phyloP scores from a whole-genome alignment of 1,140 invertebrate species.

The Spodoptera litura region DNA sequence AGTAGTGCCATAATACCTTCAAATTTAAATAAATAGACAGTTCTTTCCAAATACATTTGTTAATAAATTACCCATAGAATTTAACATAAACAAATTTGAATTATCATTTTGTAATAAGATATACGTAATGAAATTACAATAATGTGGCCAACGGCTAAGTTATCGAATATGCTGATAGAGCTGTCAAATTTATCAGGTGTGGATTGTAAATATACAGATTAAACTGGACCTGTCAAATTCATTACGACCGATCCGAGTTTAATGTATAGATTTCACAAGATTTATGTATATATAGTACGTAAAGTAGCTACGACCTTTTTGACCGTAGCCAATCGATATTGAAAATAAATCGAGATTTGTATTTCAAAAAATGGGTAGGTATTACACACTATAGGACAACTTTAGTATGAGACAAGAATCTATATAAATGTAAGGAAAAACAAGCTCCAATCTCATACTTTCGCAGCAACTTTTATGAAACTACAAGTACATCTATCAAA shows the following conservation, averaged over 20 bases:
- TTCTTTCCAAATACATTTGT: slow-evolving; percentile 6
- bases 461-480: slow-evolving; percentile 19
- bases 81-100: slow-evolving; percentile 22
- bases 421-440: slow-evolving; percentile 2
- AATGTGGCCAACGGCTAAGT: slow-evolving; percentile 14
- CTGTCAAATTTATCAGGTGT: slow-evolving; percentile 15
- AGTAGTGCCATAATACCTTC: background rate
- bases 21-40: slow-evolving; percentile 31
- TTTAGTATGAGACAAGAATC: slow-evolving; percentile 3
- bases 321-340: background rate
- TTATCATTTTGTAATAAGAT: slow-evolving; percentile 24
- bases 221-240: slow-evolving; percentile 27
- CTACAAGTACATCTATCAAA: slow-evolving; percentile 31
- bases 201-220: slow-evolving; percentile 31
- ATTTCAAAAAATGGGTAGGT: background rate
- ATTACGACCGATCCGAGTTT: background rate
- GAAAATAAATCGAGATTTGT: background rate
- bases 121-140: slow-evolving; percentile 22
- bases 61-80: background rate
- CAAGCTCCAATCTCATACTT: background rate
- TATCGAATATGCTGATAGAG: slow-evolving; percentile 20
- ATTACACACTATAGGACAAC: background rate
- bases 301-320: slow-evolving; percentile 7
- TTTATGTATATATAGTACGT: background rate
- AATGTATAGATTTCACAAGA: slow-evolving; percentile 21